Evolutionary conservation across 2,113 vertebrate genomes (phyloP), one percentile per base, ranked within the genome.

Genomic region (Stomatorhinus ivindoensis): DNA sequence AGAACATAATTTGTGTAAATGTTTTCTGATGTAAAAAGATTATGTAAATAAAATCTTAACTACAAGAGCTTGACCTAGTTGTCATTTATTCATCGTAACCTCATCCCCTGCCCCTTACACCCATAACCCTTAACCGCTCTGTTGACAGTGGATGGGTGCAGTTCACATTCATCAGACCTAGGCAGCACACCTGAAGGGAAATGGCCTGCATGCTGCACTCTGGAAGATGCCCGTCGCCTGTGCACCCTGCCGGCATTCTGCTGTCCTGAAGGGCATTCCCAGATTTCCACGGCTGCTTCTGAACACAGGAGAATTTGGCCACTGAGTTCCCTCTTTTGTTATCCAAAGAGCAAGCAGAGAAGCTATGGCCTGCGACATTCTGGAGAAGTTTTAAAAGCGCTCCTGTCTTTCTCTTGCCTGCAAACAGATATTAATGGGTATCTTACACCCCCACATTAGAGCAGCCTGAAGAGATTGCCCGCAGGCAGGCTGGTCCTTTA

Each of bases 1-100:
- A 51, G 17, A 69, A 89, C 51, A 91, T 90, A 91, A 92, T 92
- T 92, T 95, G 93, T 96, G 94, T 95, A 94, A 95, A 95, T 95
- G 94, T 92, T 94, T 94, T 94, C 95, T 95, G 91, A 94, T 96
- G 95, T 96, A 96, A 95, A 91, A 94, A 96, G 91, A 92, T 89
- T 94, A 95, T 95, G 94, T 95, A 93, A 96, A 96, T 95, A 96
- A 96, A 95, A 91, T 93, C 91, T 96, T 93, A 95, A 96, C 93
- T 94, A 93, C 90, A 93, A 93, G 89, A 91, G 92, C 93, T 89
- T 91, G 87, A 92, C 65, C 91, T 93, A 93, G 88, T 95, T 90
- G 93, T 95, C 93, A 84, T 96, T 80, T 92, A 92, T 95, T 95
- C 92, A 55, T 24, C n/a, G 21, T 27, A 80, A 48, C 69, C 21